Percentiles rank a stretch among this genome's conserved stretches.
Conservation (phyloP, 2,797 vertebrate species). For the Sparidentex hasta region DNA sequence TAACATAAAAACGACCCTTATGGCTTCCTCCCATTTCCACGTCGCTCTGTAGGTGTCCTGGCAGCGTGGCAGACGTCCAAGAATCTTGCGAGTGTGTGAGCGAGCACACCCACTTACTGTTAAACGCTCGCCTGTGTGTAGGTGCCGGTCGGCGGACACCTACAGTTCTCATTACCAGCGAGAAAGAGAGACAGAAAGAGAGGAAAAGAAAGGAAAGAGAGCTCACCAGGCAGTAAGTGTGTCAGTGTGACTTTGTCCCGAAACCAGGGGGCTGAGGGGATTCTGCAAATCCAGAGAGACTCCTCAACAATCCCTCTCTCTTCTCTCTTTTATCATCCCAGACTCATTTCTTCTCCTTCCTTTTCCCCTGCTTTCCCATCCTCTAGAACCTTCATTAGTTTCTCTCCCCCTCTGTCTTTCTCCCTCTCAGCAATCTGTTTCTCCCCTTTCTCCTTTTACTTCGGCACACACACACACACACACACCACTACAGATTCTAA, state of each 20-base stretch:
- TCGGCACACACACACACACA: constrained; percentile 38
- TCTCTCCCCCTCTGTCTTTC: constrained; percentile 36
- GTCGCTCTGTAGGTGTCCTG: constrained; percentile 58
- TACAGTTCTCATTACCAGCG: constrained; percentile 69
- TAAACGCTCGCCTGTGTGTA: constrained; percentile 57
- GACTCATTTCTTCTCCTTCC: constrained; percentile 52
- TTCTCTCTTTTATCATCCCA: constrained; percentile 54
- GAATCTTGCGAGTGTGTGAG: constrained; percentile 27
- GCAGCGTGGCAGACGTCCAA: constrained; percentile 63
- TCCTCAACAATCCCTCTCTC: constrained; percentile 59
- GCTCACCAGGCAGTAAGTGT: constrained; percentile 74
- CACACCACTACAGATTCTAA: constrained; percentile 23
- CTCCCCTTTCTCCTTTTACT: constrained; percentile 33
- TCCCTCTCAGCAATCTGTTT: constrained; percentile 44
- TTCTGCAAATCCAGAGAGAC: constrained; percentile 76
- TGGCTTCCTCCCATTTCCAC: constrained; percentile 52
- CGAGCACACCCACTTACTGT: constrained; percentile 23
- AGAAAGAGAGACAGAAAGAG: constrained; percentile 34
- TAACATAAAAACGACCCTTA: constrained; percentile 39
- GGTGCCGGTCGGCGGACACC: constrained; percentile 63
- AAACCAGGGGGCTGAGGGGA: constrained; percentile 70
- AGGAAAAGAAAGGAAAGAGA: constrained; percentile 24
- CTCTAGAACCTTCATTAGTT: constrained; percentile 67
- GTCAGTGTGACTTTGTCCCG: constrained; percentile 81
- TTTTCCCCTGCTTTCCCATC: constrained; percentile 55